phyloP scores from a whole-genome alignment of 2,888 invertebrate genomes.

The Anaspis maculata region DNA sequence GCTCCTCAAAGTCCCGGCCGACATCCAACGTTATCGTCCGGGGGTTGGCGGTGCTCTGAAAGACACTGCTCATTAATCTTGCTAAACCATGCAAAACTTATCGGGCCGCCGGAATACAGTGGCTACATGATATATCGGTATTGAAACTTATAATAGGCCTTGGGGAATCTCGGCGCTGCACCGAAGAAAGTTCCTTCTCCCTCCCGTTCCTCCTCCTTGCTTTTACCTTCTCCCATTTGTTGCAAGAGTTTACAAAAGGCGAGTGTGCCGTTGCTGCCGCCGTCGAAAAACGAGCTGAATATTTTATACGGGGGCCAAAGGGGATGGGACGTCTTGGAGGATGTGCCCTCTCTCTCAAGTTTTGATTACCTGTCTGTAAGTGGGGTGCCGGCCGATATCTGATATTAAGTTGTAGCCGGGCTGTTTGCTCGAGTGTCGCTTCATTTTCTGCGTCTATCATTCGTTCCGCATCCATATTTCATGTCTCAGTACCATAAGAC shows the following conservation, averaged over 20 bases:
- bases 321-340: no score
- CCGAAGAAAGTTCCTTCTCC: conserved; percentile 24
- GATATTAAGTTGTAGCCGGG: conserved; percentile 21
- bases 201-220: no score
- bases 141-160: conserved; percentile 41
- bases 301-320: conserved; percentile 28
- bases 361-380: conserved; percentile 35
- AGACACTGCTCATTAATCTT: conserved; percentile 43
- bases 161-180: conserved; percentile 30
- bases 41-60: no score
- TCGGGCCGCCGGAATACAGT: conserved; percentile 33
- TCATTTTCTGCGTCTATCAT: conserved; percentile 12
- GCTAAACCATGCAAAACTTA: conserved; percentile 43
- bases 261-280: no score
- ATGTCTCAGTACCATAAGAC: conserved; percentile 10
- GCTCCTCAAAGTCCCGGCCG: no score
- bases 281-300: conserved; percentile 31
- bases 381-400: conserved; percentile 22
- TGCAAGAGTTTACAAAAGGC: conserved; percentile 31
- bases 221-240: conserved; percentile 33
- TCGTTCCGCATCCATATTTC: conserved; percentile 13
- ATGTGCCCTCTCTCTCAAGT: no score
- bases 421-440: conserved; percentile 15
- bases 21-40: no score
- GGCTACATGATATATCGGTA: conserved; percentile 41